Evolutionary conservation across 2,888 invertebrate genomes (phyloP), one percentile per base, ranked within the genome.

Genomic region (Caenorhabditis wallacei): DNA sequence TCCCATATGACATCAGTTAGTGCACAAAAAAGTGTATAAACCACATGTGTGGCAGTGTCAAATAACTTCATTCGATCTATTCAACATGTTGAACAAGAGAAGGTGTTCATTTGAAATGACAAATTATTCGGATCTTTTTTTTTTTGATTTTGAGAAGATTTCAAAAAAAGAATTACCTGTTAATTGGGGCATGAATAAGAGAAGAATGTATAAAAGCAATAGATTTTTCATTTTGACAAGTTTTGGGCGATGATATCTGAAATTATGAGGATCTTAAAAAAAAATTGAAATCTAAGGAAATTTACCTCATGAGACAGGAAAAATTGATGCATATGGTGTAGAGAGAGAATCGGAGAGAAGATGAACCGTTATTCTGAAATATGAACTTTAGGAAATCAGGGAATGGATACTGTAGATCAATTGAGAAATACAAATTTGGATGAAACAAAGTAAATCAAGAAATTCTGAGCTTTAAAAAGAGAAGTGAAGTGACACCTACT

Each of bases 271-370:
- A n/a, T n/a, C n/a, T n/a, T n/a, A n/a, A n/a, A n/a, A n/a, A n/a
- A n/a, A n/a, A n/a, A n/a, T n/a, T n/a, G n/a, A n/a, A 24, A 30
- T 48, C 16, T 54, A 57, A n/a, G 7, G 16, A 53, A 63, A 35
- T 1, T 20, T 54, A 76, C 78, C 78, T 78, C 54, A 78, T 78
- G 63, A 46, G 69, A 78, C 78, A 78, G 69, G 69, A 78, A 78
- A 70, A 69, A 78, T 69, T 69, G 78, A 78, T 78, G 78, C 78
- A 78, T 78, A 76, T 30, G 74, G 48, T 37, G 53, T 30, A 43
- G 26, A 40, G 43, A 37, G 40, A 54, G 22, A 26, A 37, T n/a
- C 61, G 76, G 18, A 22, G 43, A 22, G 22, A 16, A 18, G 26
- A 43, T 10, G 22, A 22, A 40, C 30, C 69, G 69, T 69, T 46